Evolutionary conservation across 1,140 invertebrate genomes (phyloP).

Genomic region (Eurytemora carolleeae): DNA sequence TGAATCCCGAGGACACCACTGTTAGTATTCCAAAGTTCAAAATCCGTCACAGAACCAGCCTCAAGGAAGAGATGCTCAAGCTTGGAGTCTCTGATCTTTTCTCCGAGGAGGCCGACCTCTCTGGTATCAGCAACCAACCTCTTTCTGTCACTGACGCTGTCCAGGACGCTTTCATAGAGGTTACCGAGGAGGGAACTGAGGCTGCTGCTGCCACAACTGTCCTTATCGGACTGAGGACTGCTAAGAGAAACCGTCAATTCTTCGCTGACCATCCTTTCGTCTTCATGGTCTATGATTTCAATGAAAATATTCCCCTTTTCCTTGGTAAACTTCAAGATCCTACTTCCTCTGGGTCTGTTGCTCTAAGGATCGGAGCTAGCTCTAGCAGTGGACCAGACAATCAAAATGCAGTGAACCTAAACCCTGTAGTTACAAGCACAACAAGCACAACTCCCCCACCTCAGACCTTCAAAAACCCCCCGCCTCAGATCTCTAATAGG

Average conservation of each 20-base stretch:
- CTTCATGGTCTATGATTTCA: not conserved
- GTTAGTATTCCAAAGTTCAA: not conserved
- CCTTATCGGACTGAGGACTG: not conserved
- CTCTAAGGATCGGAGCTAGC: too few species aligned
- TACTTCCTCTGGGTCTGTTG: too few species aligned
- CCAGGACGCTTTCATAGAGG: not conserved
- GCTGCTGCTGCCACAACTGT: not conserved
- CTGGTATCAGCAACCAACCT: not conserved
- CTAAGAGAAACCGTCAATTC: not conserved
- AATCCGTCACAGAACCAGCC: not conserved
- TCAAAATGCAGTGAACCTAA: too few species aligned
- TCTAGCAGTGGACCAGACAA: too few species aligned
- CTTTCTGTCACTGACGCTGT: not conserved
- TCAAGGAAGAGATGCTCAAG: not conserved
- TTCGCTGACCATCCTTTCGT: not conserved
- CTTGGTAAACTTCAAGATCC: not conserved
- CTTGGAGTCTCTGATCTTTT: too few species aligned
- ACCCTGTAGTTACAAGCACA: too few species aligned
- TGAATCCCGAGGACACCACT: too few species aligned
- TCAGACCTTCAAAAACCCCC: too few species aligned
- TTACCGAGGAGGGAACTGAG: not conserved
- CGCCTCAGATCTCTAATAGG: too few species aligned
- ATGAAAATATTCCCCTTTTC: not conserved
- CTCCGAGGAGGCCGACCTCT: not conserved
- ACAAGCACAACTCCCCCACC: too few species aligned